Conservation (phyloP, 2,888 invertebrate species). For the Drosophila nigricruria region DNA sequence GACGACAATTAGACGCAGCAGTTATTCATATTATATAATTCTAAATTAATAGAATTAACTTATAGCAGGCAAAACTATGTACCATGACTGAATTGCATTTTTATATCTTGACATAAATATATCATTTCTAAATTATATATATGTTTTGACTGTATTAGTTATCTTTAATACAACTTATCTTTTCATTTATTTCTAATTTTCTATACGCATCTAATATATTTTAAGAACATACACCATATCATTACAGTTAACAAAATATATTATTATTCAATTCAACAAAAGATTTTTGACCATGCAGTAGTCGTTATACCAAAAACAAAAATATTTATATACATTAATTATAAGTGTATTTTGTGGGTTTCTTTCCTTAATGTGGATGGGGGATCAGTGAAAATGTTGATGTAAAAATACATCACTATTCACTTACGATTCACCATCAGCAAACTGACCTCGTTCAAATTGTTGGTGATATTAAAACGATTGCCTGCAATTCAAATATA, state of each 20-base stretch:
- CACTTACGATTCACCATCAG: slow-evolving; percentile 32
- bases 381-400: background rate
- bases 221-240: background rate
- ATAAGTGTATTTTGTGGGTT: background rate
- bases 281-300: background rate
- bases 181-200: too few relatives aligned
- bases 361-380: background rate
- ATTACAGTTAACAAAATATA: slow-evolving; percentile 31
- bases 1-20: background rate
- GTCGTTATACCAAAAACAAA: background rate
- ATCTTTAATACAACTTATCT: too few relatives aligned
- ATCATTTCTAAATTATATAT: too few relatives aligned
- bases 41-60: too few relatives aligned
- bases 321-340: background rate
- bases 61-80: too few relatives aligned
- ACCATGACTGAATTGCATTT: too few relatives aligned
- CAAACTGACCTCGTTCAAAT: slow-evolving; percentile 24
- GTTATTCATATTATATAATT: background rate
- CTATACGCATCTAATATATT: too few relatives aligned
- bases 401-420: background rate
- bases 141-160: too few relatives aligned
- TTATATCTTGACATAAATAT: too few relatives aligned
- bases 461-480: slow-evolving; percentile 36
- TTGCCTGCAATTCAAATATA: slow-evolving; percentile 34
- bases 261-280: slow-evolving; percentile 4